A percentile compares a stretch with the other conserved stretches of the same genome.
Conservation (phyloP, 1,140 invertebrate species). For the Bombus consobrinus region DNA sequence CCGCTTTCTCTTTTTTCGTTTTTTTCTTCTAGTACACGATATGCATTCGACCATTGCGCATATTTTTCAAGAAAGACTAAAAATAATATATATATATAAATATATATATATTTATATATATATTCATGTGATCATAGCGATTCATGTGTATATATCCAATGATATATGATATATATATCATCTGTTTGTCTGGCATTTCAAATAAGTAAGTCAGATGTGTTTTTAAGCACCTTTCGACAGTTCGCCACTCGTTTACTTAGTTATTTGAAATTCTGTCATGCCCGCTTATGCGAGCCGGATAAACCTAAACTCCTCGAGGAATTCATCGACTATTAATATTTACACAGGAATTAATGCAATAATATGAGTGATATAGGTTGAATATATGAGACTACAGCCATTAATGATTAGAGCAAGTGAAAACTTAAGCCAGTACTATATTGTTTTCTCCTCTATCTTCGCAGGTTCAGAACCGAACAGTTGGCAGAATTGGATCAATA, state of each 20-base stretch:
- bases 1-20: too few species aligned
- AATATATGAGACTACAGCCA: conserved; percentile 71
- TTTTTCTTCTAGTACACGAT: conserved; percentile 4
- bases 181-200: conserved; percentile 40
- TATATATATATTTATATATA: not conserved
- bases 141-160: not conserved
- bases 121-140: too few species aligned
- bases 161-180: not conserved
- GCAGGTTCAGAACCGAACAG: not conserved
- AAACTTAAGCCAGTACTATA: conserved; percentile 63
- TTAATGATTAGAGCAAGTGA: conserved; percentile 67
- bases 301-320: conserved; percentile 49
- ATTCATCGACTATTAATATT: conserved; percentile 71
- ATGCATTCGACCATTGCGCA: conserved; percentile 20
- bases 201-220: conserved; percentile 64
- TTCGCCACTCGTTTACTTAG: conserved; percentile 38
- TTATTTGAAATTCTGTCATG: conserved; percentile 48
- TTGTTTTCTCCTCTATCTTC: conserved; percentile 30
- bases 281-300: conserved; percentile 1
- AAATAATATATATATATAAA: conserved; percentile 12
- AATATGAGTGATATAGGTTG: conserved; percentile 70
- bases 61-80: conserved; percentile 35
- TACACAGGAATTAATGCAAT: conserved; percentile 74
- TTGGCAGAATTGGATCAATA: not conserved
- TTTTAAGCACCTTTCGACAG: conserved; percentile 54